Evolutionary conservation across 1,140 invertebrate genomes (phyloP).

Genomic region (Physella acuta): DNA sequence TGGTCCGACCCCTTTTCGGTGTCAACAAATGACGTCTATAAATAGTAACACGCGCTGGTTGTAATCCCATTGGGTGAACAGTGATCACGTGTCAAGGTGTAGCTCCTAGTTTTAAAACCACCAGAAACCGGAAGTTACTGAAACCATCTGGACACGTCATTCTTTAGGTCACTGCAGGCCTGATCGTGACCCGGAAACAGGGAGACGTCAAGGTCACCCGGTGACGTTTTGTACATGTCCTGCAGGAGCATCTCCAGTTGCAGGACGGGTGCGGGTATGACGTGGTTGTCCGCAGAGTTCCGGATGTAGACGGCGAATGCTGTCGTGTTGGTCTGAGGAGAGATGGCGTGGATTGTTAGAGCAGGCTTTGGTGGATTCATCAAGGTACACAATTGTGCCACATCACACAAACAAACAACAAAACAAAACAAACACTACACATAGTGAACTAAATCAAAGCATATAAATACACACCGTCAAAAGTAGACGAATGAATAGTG

Average conservation of each 20-base stretch:
- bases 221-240: constrained; percentile 35
- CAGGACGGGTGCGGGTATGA: constrained; percentile 38
- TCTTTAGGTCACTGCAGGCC: constrained; percentile 34
- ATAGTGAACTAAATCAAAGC: too few relatives aligned
- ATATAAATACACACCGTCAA: too few relatives aligned
- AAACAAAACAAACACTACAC: too few relatives aligned
- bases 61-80: background rate
- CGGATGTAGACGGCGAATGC: constrained; percentile 19
- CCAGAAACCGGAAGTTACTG: background rate
- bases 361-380: too few relatives aligned
- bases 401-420: too few relatives aligned
- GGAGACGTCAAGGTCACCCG: constrained; percentile 29
- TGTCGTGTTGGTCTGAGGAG: constrained; percentile 7
- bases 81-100: background rate
- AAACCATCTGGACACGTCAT: constrained; percentile 36
- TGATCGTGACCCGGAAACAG: constrained; percentile 41
- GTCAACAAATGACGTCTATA: background rate
- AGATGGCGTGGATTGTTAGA: too few relatives aligned
- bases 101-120: background rate
- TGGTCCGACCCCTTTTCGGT: too few relatives aligned
- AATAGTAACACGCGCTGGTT: background rate
- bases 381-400: too few relatives aligned
- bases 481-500: too few relatives aligned
- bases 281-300: constrained; percentile 31
- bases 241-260: constrained; percentile 45